These are phyloP conservation scores for Drosophila elegans DNA, from an alignment of 1,140 invertebrate genomes.

Conservation along the genomic window DNA sequence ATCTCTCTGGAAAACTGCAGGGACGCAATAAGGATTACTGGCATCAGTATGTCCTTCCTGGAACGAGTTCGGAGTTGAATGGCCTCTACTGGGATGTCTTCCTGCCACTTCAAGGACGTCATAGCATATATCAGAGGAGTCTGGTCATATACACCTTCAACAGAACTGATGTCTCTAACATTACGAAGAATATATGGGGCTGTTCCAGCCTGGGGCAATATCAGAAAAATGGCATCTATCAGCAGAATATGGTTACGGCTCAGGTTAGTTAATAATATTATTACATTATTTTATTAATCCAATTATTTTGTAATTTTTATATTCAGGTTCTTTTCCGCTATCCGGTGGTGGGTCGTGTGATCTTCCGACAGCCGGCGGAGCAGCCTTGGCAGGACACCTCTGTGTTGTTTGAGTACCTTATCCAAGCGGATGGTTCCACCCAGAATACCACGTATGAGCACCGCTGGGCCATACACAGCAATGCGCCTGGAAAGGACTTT, in stretches of 20 bases:
- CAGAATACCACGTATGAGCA: slow-evolving; percentile 92
- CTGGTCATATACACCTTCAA: slow-evolving; percentile 92
- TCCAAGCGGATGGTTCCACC: slow-evolving; percentile 94
- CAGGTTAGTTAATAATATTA: slow-evolving; percentile 77
- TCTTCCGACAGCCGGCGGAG: slow-evolving; percentile 93
- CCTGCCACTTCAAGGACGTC: slow-evolving; percentile 92
- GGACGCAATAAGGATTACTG: slow-evolving; percentile 89
- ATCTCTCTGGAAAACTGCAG: slow-evolving; percentile 95
- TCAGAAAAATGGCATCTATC: slow-evolving; percentile 88
- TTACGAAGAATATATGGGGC: slow-evolving; percentile 88
- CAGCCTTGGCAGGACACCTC: slow-evolving; percentile 93
- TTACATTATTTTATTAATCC: not conserved
- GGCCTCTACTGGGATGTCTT: slow-evolving; percentile 93
- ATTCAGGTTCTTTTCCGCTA: slow-evolving; percentile 89
- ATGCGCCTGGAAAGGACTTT: slow-evolving; percentile 91
- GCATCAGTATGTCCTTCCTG: slow-evolving; percentile 88
- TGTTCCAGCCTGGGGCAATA: slow-evolving; percentile 89
- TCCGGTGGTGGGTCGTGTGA: slow-evolving; percentile 93
- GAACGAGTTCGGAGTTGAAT: slow-evolving; percentile 88
- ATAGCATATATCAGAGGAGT: slow-evolving; percentile 93
- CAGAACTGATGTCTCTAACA: slow-evolving; percentile 84
- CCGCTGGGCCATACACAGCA: slow-evolving; percentile 88
- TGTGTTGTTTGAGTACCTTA: slow-evolving; percentile 90
- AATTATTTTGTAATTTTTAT: not conserved
- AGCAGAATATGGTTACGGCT: slow-evolving; percentile 90